A percentile compares a stretch with the other conserved stretches of the same genome.
phyloP scores from a whole-genome alignment of 2,113 vertebrate genomes.

The Tricholaema leucomelas region DNA sequence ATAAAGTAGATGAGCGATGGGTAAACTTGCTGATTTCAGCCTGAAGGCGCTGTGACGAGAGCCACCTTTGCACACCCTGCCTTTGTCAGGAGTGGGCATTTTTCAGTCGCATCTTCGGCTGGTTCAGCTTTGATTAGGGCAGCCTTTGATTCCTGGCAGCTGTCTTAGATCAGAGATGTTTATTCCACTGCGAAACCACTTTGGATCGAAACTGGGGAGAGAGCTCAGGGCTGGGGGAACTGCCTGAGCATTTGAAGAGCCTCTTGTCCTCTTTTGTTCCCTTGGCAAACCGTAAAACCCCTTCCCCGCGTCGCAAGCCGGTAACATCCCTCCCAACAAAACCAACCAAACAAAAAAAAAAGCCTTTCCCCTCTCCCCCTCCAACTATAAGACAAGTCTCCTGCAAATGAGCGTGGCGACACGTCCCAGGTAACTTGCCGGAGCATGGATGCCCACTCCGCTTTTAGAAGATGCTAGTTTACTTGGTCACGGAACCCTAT shows the following conservation, averaged over 20 bases:
- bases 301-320: not conserved
- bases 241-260: slow-evolving; percentile 11
- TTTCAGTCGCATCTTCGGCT: slow-evolving; percentile 15
- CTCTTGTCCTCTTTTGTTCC: not conserved
- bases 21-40: slow-evolving; percentile 2
- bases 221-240: not conserved
- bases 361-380: too few species aligned
- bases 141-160: slow-evolving; percentile 60
- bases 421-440: not conserved
- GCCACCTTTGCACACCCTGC: not conserved
- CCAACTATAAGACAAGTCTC: not conserved
- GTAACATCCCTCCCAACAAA: not conserved
- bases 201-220: slow-evolving; percentile 19
- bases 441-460: not conserved
- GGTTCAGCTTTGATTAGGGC: not conserved
- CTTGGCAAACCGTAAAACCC: not conserved
- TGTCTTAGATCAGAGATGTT: slow-evolving; percentile 69
- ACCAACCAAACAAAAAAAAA: too few species aligned
- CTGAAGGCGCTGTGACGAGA: not conserved
- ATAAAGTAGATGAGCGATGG: slow-evolving; percentile 61
- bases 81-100: not conserved
- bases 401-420: not conserved
- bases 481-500: slow-evolving; percentile 17
- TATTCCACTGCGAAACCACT: slow-evolving; percentile 55
- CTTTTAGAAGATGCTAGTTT: not conserved